Base-by-base conservation (phyloP, 2,113 vertebrate species). In the Alligator mississippiensis region DNA sequence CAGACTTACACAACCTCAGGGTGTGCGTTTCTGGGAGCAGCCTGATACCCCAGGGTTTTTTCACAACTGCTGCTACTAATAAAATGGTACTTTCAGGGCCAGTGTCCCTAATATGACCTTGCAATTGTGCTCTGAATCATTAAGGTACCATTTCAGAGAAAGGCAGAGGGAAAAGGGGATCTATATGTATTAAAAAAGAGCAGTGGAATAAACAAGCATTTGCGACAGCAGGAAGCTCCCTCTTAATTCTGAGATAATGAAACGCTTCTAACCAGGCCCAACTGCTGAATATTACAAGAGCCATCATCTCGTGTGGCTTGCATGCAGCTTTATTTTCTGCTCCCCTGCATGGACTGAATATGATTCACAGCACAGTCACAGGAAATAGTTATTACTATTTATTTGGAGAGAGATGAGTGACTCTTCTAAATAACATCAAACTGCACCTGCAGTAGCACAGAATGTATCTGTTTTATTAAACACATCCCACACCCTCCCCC, bases 181-280 rank as follows among this genome's bases (percentile, higher is more conserved):
- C 61, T 24, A 91, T 77, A 34, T 90, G 75, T 92, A 84, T 68
- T 89, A 89, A 94, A 85, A 76, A 88, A 93, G 92, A 38, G 80
- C 84, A 91, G 78, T 97, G 93, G 95, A 96, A 97, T 96, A 97
- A 97, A 96, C 96, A 97, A 96, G 92, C 94, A 92, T 96, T 95
- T 92, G 90, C 61, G 70, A 96, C 96, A 97, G 97, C 96, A 96
- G 96, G 96, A 97, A 96, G 95, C 96, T 93, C 96, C 90, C 96
- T 97, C 93, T 68, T 96, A 95, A 96, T 92, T 95, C 87, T 93
- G 95, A 96, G 94, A 96, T 97, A 97, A 92, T 95, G 95, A 97
- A 97, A 93, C 54, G 88, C 90, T 96, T 96, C 94, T 95, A 94
- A 94, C 87, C 80, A 96, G 84, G 94, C 92, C 68, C 84, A 92